These are phyloP conservation scores for Gonocerus acuteangulatus DNA, from an alignment of 2,888 invertebrate species.

Conservation along the genomic window DNA sequence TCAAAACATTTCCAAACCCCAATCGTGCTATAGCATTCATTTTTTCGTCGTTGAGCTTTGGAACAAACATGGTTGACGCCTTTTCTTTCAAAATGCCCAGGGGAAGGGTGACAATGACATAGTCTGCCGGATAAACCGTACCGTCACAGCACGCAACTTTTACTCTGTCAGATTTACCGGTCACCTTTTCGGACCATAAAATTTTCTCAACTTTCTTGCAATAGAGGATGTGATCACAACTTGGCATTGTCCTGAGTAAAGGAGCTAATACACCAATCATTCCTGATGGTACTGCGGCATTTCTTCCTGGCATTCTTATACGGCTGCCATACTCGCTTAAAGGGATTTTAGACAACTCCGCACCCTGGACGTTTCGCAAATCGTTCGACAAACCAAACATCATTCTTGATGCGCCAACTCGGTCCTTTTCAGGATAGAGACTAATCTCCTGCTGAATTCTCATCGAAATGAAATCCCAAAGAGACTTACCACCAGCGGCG, in stretches of 20 bases:
- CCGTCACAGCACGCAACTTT: slow-evolving; percentile 61
- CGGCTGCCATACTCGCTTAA: slow-evolving; percentile 65
- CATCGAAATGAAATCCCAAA: slow-evolving; percentile 55
- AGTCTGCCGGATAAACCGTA: slow-evolving; percentile 61
- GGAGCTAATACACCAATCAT: slow-evolving; percentile 62
- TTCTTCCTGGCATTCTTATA: slow-evolving; percentile 59
- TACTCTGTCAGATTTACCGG: slow-evolving; percentile 16
- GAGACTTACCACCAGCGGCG: slow-evolving; percentile 52
- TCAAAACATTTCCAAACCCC: slow-evolving; percentile 68
- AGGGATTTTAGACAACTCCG: slow-evolving; percentile 52
- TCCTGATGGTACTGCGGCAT: slow-evolving; percentile 56
- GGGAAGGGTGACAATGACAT: slow-evolving; percentile 68
- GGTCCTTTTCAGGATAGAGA: slow-evolving; percentile 61
- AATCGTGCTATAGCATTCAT: slow-evolving; percentile 56
- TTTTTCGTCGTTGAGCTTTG: slow-evolving; percentile 61
- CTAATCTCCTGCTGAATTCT: slow-evolving; percentile 62
- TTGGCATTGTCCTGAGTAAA: slow-evolving; percentile 54
- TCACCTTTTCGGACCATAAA: slow-evolving; percentile 8
- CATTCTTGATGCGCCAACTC: slow-evolving; percentile 59
- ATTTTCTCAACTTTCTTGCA: slow-evolving; percentile 31
- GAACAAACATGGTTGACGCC: slow-evolving; percentile 62
- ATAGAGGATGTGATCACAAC: slow-evolving; percentile 37
- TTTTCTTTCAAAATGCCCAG: slow-evolving; percentile 71
- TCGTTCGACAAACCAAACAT: slow-evolving; percentile 60
- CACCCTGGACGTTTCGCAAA: slow-evolving; percentile 46